Percentiles rank a stretch among this genome's conserved stretches.
Conservation (phyloP, 2,797 vertebrate species). For the Cyprinodon diabolis region DNA sequence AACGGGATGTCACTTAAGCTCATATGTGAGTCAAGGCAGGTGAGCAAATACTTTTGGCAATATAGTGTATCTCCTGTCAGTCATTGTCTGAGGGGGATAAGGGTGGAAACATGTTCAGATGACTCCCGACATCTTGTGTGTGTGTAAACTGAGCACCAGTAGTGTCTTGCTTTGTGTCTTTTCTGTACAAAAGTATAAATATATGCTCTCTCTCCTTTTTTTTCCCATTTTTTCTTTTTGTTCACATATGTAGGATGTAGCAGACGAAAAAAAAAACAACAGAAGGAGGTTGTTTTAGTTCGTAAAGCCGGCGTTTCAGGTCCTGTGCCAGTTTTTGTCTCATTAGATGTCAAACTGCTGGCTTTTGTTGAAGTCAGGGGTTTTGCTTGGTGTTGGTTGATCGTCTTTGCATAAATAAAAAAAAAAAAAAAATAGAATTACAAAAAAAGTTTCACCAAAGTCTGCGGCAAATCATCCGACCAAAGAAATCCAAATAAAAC, state of each 20-base stretch:
- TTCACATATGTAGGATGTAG: conserved; percentile 84
- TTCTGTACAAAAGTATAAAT: conserved; percentile 97
- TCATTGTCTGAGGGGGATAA: conserved; percentile 56
- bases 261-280: conserved; percentile 52
- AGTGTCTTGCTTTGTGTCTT: conserved; percentile 88
- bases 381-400: conserved; percentile 82
- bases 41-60: too few species aligned
- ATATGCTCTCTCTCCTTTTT: conserved; percentile 85
- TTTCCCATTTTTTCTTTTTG: conserved; percentile 37
- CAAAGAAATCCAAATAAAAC: conserved; percentile 51
- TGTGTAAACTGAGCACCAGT: conserved; percentile 93
- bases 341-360: conserved; percentile 65
- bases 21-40: too few species aligned
- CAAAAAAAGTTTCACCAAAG: conserved; percentile 60
- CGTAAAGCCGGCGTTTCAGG: conserved; percentile 77
- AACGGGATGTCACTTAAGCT: too few species aligned
- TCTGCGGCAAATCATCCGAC: conserved; percentile 74
- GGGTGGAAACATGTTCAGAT: conserved; percentile 56
- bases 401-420: conserved; percentile 92
- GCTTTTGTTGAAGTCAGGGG: conserved; percentile 71
- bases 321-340: conserved; percentile 72
- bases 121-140: conserved; percentile 77
- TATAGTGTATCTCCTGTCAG: conserved; percentile 38
- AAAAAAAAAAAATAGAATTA: conserved; percentile 2
- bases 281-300: conserved; percentile 66